These are phyloP conservation scores for Schizotus pectinicornis DNA, from an alignment of 2,888 invertebrate genomes.

Conservation along the genomic window DNA sequence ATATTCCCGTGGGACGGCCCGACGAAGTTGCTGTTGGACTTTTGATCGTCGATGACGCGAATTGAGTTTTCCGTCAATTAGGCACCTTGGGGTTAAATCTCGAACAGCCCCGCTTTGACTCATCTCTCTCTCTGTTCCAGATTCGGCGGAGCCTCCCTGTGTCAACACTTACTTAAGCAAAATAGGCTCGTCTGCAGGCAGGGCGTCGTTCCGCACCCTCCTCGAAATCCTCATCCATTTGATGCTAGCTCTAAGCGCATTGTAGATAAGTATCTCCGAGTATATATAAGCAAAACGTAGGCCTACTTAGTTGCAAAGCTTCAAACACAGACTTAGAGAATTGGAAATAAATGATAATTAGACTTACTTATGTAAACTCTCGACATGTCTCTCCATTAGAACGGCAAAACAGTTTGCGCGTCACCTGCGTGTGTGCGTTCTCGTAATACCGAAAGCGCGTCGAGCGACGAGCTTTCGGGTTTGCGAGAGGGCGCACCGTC, in stretches of 20 bases:
- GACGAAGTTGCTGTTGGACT: not conserved
- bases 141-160: conserved; percentile 54
- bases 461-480: too few species aligned
- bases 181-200: conserved; percentile 42
- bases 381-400: conserved; percentile 14
- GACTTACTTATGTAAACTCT: conserved; percentile 30
- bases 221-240: conserved; percentile 36
- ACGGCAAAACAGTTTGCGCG: conserved; percentile 13
- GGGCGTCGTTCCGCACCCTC: conserved; percentile 24
- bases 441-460: too few species aligned
- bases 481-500: too few species aligned
- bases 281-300: conserved; percentile 31
- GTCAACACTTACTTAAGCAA: conserved; percentile 52
- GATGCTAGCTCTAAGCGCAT: conserved; percentile 41
- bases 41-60: not conserved
- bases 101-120: not conserved
- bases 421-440: not conserved
- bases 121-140: conserved; percentile 45
- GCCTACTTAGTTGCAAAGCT: conserved; percentile 38
- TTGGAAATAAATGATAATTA: conserved; percentile 33
- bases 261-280: conserved; percentile 37
- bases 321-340: conserved; percentile 38
- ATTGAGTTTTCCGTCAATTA: not conserved
- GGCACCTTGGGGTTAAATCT: not conserved
- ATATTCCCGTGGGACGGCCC: too few species aligned